Conservation (phyloP, 2,888 invertebrate genomes). For the Proisotoma minuta region DNA sequence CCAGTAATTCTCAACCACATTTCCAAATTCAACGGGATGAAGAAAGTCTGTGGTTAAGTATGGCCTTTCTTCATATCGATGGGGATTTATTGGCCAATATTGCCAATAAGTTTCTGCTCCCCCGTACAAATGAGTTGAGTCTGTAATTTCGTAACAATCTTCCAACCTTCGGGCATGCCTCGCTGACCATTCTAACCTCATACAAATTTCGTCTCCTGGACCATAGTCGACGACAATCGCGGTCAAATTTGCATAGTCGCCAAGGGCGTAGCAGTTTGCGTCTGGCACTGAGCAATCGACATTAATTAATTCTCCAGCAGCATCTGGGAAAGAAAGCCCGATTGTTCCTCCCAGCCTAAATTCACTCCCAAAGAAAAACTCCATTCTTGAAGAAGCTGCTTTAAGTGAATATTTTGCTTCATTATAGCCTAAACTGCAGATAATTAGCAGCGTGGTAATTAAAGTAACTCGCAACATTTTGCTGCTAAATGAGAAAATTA, state of each 20-base stretch:
- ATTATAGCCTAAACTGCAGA: too few species aligned
- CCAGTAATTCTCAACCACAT: conserved; percentile 44
- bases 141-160: neutral
- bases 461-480: too few species aligned
- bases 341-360: neutral
- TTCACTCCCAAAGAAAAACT: too few species aligned
- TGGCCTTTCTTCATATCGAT: neutral
- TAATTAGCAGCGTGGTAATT: too few species aligned
- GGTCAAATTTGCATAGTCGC: neutral
- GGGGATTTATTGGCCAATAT: neutral
- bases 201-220: conserved; percentile 18
- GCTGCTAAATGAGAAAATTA: too few species aligned
- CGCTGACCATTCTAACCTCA: conserved; percentile 1
- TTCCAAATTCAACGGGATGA: conserved; percentile 2
- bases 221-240: neutral
- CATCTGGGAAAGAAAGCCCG: neutral
- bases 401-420: too few species aligned
- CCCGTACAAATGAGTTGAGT: neutral
- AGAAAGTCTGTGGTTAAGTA: conserved; percentile 6
- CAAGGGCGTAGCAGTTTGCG: neutral
- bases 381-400: too few species aligned
- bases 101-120: conserved; percentile 18
- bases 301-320: neutral
- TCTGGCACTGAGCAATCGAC: neutral
- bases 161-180: neutral